Conservation (phyloP, 2,113 vertebrate species). For the Protobothrops flavoviridis region DNA sequence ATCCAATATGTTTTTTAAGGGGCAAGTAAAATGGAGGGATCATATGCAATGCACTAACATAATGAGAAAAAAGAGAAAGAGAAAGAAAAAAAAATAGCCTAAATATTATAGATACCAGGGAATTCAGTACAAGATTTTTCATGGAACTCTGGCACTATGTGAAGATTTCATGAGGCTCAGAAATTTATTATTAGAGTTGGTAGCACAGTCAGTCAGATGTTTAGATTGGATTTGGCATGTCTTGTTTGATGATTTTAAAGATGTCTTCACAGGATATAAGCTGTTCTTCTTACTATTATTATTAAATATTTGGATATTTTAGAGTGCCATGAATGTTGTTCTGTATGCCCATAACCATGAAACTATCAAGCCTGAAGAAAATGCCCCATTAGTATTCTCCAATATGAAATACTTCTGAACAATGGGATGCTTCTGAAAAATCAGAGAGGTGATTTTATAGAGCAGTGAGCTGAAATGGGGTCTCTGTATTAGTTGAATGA, state of each 20-base stretch:
- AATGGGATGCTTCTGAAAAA: background rate
- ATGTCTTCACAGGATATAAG: background rate
- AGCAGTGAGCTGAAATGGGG: background rate
- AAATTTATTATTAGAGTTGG: background rate
- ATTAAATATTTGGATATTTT: background rate
- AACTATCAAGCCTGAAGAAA: background rate
- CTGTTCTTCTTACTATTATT: background rate
- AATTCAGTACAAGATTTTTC: background rate
- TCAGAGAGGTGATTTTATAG: background rate
- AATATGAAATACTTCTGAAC: background rate
- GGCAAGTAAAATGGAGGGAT: background rate
- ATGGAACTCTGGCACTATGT: background rate
- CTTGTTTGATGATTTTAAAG: background rate
- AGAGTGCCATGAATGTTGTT: background rate
- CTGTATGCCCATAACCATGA: background rate
- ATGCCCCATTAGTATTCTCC: background rate
- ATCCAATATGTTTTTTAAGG: background rate
- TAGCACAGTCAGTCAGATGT: background rate
- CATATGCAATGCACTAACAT: background rate
- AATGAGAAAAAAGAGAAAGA: background rate
- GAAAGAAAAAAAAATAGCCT: background rate
- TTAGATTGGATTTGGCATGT: background rate
- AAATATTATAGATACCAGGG: background rate
- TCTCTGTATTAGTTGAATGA: background rate
- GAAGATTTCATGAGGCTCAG: background rate